Evolutionary conservation across 2,113 vertebrate genomes (phyloP).

Genomic region (Cyanoramphus novaezelandiae): DNA sequence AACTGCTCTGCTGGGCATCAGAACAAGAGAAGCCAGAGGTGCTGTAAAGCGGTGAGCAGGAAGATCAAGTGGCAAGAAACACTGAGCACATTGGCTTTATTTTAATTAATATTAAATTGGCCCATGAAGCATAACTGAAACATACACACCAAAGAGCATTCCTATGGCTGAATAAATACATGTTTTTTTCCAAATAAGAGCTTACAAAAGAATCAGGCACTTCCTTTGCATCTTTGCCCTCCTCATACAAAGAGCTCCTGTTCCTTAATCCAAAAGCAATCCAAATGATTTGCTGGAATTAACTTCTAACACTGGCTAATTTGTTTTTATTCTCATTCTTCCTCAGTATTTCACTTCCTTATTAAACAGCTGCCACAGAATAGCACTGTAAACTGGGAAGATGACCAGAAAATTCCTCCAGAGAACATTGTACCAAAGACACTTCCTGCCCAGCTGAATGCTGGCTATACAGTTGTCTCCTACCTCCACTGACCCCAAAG

Average conservation of each 20-base stretch:
- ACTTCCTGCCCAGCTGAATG: constrained; percentile 67
- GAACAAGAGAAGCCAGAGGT: not conserved
- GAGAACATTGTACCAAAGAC: constrained; percentile 28
- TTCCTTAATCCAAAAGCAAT: constrained; percentile 65
- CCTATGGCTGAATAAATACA: not conserved
- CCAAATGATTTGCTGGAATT: constrained; percentile 69
- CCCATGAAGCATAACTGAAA: not conserved
- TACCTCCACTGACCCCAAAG: not conserved
- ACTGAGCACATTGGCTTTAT: not conserved
- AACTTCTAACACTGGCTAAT: constrained; percentile 67
- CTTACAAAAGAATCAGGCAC: constrained; percentile 35
- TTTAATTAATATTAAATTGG: not conserved
- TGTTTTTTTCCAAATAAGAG: not conserved
- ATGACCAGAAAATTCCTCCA: constrained; percentile 66
- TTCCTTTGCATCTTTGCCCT: constrained; percentile 38
- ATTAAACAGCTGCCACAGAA: constrained; percentile 67
- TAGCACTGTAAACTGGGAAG: constrained; percentile 61
- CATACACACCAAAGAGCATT: not conserved
- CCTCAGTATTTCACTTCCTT: constrained; percentile 66
- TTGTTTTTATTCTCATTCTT: constrained; percentile 68
- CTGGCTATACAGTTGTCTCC: not conserved
- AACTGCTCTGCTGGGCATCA: not conserved
- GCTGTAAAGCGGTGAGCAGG: not conserved
- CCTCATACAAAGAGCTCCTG: constrained; percentile 60
- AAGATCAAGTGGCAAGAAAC: not conserved